Conservation (phyloP, 2,113 vertebrate species). For the Pungitius pungitius region DNA sequence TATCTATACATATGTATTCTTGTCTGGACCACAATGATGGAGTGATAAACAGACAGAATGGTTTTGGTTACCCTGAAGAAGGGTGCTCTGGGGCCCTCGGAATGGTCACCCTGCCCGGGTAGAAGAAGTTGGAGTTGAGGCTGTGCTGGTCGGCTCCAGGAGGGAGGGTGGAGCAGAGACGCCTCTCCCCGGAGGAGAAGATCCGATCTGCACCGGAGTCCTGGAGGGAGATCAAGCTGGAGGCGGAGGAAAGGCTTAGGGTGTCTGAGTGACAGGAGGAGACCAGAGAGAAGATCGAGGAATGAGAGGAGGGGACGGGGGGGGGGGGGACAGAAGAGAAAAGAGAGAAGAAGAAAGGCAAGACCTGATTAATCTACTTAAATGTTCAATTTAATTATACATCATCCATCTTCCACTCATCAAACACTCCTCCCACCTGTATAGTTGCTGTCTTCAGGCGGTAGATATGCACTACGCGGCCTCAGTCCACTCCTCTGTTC, state of each 20-base stretch:
- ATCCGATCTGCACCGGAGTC: conserved; percentile 74
- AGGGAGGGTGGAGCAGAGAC: conserved; percentile 71
- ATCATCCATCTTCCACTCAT: not conserved
- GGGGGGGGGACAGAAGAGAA: not conserved
- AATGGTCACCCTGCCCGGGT: conserved; percentile 68
- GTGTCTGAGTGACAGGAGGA: conserved; percentile 70
- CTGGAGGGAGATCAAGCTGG: conserved; percentile 88
- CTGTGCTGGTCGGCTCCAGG: conserved; percentile 59
- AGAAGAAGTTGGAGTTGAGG: conserved; percentile 55
- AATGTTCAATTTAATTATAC: not conserved
- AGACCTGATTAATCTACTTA: not conserved
- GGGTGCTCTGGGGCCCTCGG: conserved; percentile 56
- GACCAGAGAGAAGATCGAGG: not conserved
- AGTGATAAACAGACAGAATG: not conserved
- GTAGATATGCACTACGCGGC: conserved; percentile 81
- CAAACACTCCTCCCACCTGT: conserved; percentile 43
- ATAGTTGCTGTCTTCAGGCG: conserved; percentile 42
- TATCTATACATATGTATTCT: not conserved
- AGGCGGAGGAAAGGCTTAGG: conserved; percentile 81
- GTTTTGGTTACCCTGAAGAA: conserved; percentile 22
- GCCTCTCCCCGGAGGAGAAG: conserved; percentile 43
- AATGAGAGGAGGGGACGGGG: not conserved
- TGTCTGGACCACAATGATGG: not conserved
- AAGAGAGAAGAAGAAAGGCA: not conserved
- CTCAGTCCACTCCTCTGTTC: conserved; percentile 64